Evolutionary conservation across 2,888 invertebrate genomes (phyloP).

Genomic region (Drosophila niveifrons): DNA sequence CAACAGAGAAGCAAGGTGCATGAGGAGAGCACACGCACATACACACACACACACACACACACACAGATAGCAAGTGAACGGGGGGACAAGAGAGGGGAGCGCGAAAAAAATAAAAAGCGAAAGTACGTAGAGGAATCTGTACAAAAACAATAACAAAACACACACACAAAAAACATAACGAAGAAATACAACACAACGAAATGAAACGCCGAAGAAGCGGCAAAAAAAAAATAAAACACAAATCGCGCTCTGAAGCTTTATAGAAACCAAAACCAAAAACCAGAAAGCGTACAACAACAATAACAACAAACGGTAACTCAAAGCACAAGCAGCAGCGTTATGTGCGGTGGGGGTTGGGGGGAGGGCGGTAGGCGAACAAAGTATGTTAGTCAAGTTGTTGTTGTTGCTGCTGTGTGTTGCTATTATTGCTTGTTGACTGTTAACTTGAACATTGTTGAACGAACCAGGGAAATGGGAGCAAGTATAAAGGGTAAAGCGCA

Average conservation of each 20-base stretch:
- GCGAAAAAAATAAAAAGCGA: conserved; percentile 69
- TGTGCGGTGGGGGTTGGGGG: conserved; percentile 7
- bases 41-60: too few relatives aligned
- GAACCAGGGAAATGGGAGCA: conserved; percentile 46
- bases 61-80: neutral
- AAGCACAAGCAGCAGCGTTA: conserved; percentile 16
- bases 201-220: conserved; percentile 44
- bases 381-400: conserved; percentile 71
- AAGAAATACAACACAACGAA: conserved; percentile 19
- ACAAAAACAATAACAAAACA: conserved; percentile 37
- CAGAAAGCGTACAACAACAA: conserved; percentile 73
- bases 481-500: conserved; percentile 33
- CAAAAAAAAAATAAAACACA: conserved; percentile 50
- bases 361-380: conserved; percentile 1
- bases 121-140: conserved; percentile 74
- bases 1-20: conserved; percentile 40
- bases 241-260: conserved; percentile 63
- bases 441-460: conserved; percentile 52
- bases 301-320: conserved; percentile 9
- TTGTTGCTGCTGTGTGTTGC: conserved; percentile 45
- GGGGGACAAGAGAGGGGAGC: neutral
- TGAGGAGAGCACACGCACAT: neutral
- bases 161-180: conserved; percentile 27
- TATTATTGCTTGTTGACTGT: conserved; percentile 63
- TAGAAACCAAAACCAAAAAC: conserved; percentile 72